These are phyloP conservation scores for Spea hammondii DNA, from an alignment of 2,797 vertebrate species.

Conservation along the genomic window DNA sequence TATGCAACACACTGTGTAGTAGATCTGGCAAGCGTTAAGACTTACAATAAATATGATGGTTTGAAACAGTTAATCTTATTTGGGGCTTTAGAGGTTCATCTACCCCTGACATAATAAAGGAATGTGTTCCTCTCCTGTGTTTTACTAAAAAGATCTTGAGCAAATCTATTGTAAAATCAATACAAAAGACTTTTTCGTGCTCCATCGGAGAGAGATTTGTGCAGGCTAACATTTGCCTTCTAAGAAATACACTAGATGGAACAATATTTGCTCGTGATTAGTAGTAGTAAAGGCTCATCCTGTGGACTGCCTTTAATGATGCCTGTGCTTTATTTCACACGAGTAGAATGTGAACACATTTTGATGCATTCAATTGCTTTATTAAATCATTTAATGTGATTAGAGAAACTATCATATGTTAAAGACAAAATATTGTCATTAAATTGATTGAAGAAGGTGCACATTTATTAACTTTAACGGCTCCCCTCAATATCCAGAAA, in stretches of 20 bases:
- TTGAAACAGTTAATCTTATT: conserved; percentile 34
- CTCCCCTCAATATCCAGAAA: too few species aligned
- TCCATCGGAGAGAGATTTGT: conserved; percentile 42
- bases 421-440: neutral
- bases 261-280: conserved; percentile 47
- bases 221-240: conserved; percentile 49
- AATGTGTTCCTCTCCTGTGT: conserved; percentile 39
- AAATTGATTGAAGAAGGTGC: too few species aligned
- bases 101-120: conserved; percentile 32
- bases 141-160: conserved; percentile 48
- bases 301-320: conserved; percentile 8
- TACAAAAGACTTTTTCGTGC: conserved; percentile 49
- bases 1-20: too few species aligned
- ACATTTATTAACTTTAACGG: too few species aligned
- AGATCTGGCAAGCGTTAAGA: neutral
- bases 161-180: conserved; percentile 50
- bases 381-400: neutral
- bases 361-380: neutral
- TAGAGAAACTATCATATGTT: neutral
- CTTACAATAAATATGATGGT: conserved; percentile 12
- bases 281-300: conserved; percentile 40
- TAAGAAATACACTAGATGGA: conserved; percentile 42
- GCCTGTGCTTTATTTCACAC: neutral
- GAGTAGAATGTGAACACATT: neutral
- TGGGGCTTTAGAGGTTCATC: conserved; percentile 20